Conservation (phyloP, 2,113 vertebrate genomes). For the Scolopax mira region DNA sequence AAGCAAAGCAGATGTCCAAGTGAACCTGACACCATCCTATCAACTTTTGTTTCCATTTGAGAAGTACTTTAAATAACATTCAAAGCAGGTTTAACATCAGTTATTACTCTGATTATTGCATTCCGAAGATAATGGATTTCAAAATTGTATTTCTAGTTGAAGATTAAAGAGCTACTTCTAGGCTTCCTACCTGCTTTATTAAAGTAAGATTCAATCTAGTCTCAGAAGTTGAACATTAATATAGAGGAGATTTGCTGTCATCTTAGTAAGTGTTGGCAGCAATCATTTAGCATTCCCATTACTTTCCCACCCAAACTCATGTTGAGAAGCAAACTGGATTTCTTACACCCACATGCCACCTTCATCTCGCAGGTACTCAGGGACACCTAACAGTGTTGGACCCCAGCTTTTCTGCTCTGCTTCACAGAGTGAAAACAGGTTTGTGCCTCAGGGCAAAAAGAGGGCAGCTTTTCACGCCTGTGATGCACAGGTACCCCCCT, state of each 20-base stretch:
- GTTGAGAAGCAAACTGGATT: slow-evolving; percentile 16
- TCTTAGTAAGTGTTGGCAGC: slow-evolving; percentile 61
- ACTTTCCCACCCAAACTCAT: slow-evolving; percentile 59
- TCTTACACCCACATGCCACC: not conserved
- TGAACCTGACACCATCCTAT: not conserved
- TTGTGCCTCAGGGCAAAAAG: not conserved
- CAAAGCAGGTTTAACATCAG: slow-evolving; percentile 47
- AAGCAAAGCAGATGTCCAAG: slow-evolving; percentile 32
- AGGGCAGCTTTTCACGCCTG: not conserved
- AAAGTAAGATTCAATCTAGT: slow-evolving; percentile 62
- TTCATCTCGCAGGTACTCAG: not conserved
- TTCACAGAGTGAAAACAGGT: slow-evolving; percentile 29
- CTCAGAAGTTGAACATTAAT: slow-evolving; percentile 70
- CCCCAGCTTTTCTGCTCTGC: not conserved
- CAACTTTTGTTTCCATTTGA: slow-evolving; percentile 48
- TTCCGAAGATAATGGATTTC: slow-evolving; percentile 68
- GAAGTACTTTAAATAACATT: slow-evolving; percentile 68
- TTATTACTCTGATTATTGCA: slow-evolving; percentile 63
- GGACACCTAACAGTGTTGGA: not conserved
- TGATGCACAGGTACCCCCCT: not conserved
- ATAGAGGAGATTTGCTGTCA: slow-evolving; percentile 65
- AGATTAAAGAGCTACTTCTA: slow-evolving; percentile 73
- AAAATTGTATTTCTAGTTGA: slow-evolving; percentile 71
- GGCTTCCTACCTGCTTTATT: slow-evolving; percentile 66
- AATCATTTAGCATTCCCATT: slow-evolving; percentile 65